Conservation (phyloP, 2,797 vertebrate genomes). For the Bucorvus abyssinicus region DNA sequence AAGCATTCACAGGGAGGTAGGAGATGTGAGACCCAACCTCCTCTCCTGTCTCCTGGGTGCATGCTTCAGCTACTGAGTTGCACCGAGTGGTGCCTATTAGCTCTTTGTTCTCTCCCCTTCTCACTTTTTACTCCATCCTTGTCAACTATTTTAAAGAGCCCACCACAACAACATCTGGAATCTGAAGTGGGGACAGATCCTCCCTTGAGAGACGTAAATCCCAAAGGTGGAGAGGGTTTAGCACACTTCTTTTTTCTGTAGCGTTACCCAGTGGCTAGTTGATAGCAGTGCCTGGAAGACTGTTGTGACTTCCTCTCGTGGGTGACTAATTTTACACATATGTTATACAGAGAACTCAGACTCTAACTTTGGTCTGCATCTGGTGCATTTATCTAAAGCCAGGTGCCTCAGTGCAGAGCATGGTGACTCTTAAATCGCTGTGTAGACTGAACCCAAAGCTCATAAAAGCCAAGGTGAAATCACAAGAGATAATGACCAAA, state of each 20-base stretch:
- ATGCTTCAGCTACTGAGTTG: not conserved
- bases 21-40: not conserved
- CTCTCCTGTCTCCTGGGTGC: not conserved
- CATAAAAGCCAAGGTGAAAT: not conserved
- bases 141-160: not conserved
- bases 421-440: not conserved
- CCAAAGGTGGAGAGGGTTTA: not conserved
- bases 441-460: not conserved
- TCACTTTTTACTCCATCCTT: not conserved
- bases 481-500: not conserved
- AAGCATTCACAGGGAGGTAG: not conserved
- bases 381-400: not conserved
- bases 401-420: not conserved
- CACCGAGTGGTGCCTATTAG: not conserved
- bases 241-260: not conserved
- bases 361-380: not conserved
- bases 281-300: not conserved
- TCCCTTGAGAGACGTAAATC: not conserved
- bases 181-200: not conserved
- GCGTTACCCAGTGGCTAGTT: not conserved
- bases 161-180: not conserved
- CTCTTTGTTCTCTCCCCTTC: not conserved
- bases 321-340: not conserved
- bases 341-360: not conserved
- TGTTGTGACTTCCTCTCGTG: accelerated